Conservation (phyloP, 2,113 vertebrate genomes). For the Condylura cristata region DNA sequence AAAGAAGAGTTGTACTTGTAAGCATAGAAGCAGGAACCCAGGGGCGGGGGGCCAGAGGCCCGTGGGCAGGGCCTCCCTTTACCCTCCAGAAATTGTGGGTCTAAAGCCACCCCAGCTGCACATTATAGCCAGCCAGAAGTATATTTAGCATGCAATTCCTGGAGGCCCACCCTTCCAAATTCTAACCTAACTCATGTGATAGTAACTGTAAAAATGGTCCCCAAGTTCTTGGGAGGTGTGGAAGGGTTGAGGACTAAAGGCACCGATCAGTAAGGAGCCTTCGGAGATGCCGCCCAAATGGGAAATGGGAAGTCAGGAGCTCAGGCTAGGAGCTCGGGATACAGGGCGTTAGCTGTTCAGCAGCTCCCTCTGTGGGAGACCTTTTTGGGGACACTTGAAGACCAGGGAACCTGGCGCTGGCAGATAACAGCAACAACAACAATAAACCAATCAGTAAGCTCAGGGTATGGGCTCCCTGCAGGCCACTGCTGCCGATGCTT, state of each 20-base stretch:
- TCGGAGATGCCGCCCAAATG: no score
- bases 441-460: no score
- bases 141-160: background rate
- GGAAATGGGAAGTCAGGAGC: background rate
- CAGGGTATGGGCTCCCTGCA: background rate
- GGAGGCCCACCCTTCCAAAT: background rate
- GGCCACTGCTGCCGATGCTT: background rate
- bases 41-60: background rate
- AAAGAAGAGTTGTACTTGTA: background rate
- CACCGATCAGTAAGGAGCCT: background rate
- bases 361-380: background rate
- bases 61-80: background rate
- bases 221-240: background rate
- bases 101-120: background rate
- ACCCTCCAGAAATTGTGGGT: background rate
- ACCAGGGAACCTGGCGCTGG: no score
- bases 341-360: background rate
- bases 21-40: background rate
- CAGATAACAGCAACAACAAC: fast-evolving
- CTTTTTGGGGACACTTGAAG: background rate
- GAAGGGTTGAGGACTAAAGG: background rate
- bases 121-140: background rate
- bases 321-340: no score
- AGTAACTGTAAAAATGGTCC: background rate
- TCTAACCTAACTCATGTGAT: no score